A percentile compares a stretch with the other conserved stretches of the same genome.
Evolutionary conservation across 2,113 vertebrate genomes (phyloP).

Genomic region (Stegostoma tigrinum): DNA sequence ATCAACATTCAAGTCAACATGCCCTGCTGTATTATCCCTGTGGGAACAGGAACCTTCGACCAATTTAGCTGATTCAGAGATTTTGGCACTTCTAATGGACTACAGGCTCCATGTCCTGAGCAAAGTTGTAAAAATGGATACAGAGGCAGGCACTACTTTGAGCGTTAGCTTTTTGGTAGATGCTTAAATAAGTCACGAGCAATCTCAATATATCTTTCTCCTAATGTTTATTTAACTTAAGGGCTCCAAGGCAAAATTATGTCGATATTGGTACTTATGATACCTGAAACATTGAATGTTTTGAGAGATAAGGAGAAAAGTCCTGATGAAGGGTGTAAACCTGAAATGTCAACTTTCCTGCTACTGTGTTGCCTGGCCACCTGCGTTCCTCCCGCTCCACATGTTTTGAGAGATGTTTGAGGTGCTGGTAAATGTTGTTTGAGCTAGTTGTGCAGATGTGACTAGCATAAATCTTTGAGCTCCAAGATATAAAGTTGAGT

Average conservation of each 20-base stretch:
- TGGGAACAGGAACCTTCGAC: not conserved
- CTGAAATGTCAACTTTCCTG: no score
- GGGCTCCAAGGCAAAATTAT: no score
- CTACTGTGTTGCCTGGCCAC: no score
- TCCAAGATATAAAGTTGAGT: not conserved
- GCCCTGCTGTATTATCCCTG: not conserved
- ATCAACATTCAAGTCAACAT: not conserved
- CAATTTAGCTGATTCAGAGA: not conserved
- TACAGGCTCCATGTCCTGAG: not conserved
- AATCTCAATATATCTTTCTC: not conserved
- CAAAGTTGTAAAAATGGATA: not conserved
- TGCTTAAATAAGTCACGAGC: not conserved
- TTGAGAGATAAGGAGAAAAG: not conserved
- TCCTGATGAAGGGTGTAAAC: no score
- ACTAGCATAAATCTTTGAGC: not conserved
- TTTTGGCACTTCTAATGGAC: not conserved
- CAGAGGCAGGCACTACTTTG: not conserved
- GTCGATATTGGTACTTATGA: not conserved
- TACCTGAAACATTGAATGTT: not conserved
- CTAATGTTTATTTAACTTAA: no score
- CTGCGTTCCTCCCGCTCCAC: no score
- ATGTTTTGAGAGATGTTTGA: not conserved
- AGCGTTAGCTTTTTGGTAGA: not conserved
- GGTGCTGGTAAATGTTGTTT: not conserved
- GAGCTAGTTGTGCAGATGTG: not conserved